phyloP scores from a whole-genome alignment of 2,888 invertebrate species.

The Lasius fuliginosus region DNA sequence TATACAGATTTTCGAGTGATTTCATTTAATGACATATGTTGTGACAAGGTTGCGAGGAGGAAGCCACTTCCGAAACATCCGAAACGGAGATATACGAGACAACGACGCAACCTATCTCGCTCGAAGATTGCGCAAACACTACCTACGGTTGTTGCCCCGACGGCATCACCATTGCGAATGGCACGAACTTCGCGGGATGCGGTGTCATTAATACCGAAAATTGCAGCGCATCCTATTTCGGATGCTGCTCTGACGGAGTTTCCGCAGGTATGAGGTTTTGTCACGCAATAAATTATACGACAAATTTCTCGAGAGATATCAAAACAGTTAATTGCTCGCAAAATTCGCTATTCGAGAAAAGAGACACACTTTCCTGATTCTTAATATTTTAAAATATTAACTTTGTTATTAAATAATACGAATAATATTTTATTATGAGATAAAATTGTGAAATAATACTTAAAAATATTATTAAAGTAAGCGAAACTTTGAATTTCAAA shows the following conservation, averaged over 20 bases:
- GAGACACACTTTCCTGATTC: background rate
- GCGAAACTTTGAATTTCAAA: background rate
- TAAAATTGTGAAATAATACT: background rate
- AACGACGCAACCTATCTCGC: conserved; percentile 71
- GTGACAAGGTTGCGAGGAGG: conserved; percentile 79
- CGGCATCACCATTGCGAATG: conserved; percentile 88
- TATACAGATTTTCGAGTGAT: background rate
- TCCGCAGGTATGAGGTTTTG: conserved; percentile 87
- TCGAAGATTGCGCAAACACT: conserved; percentile 87
- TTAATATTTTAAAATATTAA: background rate
- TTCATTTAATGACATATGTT: background rate
- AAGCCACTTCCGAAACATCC: conserved; percentile 69
- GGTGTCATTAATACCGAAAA: conserved; percentile 85
- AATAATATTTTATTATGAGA: background rate
- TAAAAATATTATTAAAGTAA: background rate
- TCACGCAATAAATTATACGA: background rate
- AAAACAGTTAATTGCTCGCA: background rate
- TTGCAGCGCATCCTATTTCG: conserved; percentile 89
- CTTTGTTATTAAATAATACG: background rate
- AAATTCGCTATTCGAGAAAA: background rate
- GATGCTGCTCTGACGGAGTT: conserved; percentile 92
- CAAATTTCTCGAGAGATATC: background rate
- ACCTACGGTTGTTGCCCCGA: conserved; percentile 93
- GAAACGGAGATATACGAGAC: conserved; percentile 76
- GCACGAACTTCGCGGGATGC: conserved; percentile 90